Percentiles rank a stretch among this genome's conserved stretches.
Conservation (phyloP, 2,113 vertebrate genomes). For the Rhinichthys klamathensis region DNA sequence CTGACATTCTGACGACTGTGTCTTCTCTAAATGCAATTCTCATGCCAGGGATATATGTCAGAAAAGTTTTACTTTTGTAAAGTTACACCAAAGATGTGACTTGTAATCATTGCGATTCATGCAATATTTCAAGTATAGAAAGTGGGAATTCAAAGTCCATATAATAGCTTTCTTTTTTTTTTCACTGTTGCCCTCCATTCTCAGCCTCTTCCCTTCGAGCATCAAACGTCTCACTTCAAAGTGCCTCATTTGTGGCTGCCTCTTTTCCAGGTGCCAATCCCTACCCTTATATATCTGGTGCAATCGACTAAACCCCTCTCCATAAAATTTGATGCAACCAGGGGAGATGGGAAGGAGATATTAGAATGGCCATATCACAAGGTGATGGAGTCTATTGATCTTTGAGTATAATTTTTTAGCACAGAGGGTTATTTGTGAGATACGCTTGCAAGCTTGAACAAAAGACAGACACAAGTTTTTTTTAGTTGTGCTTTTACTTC, state of each 20-base stretch:
- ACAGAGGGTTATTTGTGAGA: constrained; percentile 11
- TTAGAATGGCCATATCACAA: constrained; percentile 43
- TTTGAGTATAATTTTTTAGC: constrained; percentile 16
- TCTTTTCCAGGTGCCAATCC: constrained; percentile 47
- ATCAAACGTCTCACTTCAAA: constrained; percentile 54
- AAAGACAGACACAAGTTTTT: constrained; percentile 9
- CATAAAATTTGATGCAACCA: constrained; percentile 32
- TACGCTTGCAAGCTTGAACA: background rate
- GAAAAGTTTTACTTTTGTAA: constrained; percentile 19
- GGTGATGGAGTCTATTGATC: constrained; percentile 39
- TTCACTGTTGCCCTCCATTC: constrained; percentile 25
- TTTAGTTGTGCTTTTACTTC: background rate
- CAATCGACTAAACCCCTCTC: constrained; percentile 27
- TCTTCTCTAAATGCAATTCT: constrained; percentile 19
- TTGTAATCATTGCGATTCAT: background rate
- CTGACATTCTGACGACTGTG: background rate
- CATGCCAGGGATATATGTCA: background rate
- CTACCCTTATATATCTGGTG: constrained; percentile 33
- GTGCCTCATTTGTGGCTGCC: constrained; percentile 45
- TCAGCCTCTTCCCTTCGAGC: constrained; percentile 42
- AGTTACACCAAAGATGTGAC: constrained; percentile 10
- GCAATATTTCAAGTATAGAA: constrained; percentile 26
- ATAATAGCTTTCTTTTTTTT: constrained; percentile 4
- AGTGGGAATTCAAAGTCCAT: constrained; percentile 31
- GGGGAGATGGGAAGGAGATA: background rate